Evolutionary conservation across 2,797 vertebrate species (phyloP), one percentile per base, ranked within the genome.

Genomic region (Nannoperca australis): DNA sequence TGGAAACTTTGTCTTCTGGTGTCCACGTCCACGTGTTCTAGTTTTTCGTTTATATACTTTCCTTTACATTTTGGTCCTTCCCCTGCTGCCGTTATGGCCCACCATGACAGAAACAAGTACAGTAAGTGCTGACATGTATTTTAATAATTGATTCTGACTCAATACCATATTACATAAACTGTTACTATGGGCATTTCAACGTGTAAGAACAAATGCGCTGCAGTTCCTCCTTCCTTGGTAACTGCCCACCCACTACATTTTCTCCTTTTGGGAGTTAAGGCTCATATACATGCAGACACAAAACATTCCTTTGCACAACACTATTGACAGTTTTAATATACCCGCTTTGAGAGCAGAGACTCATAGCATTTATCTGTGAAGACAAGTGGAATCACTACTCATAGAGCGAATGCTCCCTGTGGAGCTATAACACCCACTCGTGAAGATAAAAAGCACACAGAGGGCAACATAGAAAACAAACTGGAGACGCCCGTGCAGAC

Each of bases 281-380:
- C 63, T 60, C 71, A 86, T 82, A 77, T 78, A 85, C 55, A 81
- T 83, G 69, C 59, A 77, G 53, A 73, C 81, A 80, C 79, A 88
- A 89, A 89, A 81, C 79, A 80, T 86, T 90, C 75, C 73, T 88
- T 62, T 69, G 68, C 32, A 50, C 85, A 73, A 58, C 34, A 47
- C 69, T 73, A 90, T 82, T 81, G 88, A 83, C 85, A 88, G 75
- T 76, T 91, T 90, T 91, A 90, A 90, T 90, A 88, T 82, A 72
- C 34, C 71, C 42, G 47, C 79, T 79, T 74, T 42, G 58, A 81
- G 45, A 68, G 42, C 22, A 53, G 66, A 87, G 69, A 62, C 79
- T 62, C 54, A 6, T 3, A 18, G 51, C 53, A 73, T 90, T 90
- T 88, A 89, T 91, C 81, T 88, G 45, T 54, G 72, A 53, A 65